phyloP scores from a whole-genome alignment of 2,888 invertebrate genomes.

The Pterobdella sp. region DNA sequence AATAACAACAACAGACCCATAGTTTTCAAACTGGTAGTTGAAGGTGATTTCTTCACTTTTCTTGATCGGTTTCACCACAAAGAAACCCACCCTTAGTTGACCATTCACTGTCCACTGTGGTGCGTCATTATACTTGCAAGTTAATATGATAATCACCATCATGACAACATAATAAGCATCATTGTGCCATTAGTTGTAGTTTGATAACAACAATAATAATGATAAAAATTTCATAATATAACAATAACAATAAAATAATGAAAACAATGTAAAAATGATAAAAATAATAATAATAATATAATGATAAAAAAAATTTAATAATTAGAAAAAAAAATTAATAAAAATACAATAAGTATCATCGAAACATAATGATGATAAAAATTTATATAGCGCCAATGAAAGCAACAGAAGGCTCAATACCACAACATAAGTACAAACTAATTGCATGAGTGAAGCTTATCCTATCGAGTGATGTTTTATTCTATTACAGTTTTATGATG shows the following conservation, averaged over 20 bases:
- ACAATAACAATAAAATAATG: constrained; percentile 9
- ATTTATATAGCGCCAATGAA: too few relatives aligned
- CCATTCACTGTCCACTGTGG: constrained; percentile 57
- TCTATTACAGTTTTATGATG: too few relatives aligned
- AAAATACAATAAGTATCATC: neutral
- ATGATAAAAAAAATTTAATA: neutral
- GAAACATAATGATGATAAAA: too few relatives aligned
- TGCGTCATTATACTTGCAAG: neutral
- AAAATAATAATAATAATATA: neutral
- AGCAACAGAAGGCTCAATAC: too few relatives aligned
- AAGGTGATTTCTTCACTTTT: constrained; percentile 93
- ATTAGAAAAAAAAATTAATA: neutral
- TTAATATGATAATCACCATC: neutral
- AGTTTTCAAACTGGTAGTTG: constrained; percentile 94
- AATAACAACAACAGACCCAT: constrained; percentile 62
- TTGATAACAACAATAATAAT: neutral
- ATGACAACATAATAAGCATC: constrained; percentile 4
- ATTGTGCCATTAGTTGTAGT: neutral
- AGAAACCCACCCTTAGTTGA: constrained; percentile 89
- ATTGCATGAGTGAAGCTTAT: too few relatives aligned
- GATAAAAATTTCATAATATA: neutral
- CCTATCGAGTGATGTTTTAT: too few relatives aligned
- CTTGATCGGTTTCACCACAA: constrained; percentile 72
- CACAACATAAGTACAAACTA: too few relatives aligned
- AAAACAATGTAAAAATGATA: constrained; percentile 1